A percentile compares a stretch with the other conserved stretches of the same genome.
These are phyloP conservation scores for Rhagonycha lutea DNA, from an alignment of 2,888 invertebrate genomes.

Conservation along the genomic window DNA sequence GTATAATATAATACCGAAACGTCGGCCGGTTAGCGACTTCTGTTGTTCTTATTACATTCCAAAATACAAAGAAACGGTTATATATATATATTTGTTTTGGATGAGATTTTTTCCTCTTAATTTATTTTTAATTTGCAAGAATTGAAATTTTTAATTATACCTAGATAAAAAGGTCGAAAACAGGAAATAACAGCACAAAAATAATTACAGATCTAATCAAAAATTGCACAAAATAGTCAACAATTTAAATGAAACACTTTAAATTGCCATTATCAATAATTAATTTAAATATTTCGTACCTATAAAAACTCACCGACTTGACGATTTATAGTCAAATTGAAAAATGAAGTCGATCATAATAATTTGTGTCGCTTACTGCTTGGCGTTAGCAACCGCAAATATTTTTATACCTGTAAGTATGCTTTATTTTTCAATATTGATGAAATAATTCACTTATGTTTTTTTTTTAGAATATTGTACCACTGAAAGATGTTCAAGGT, in stretches of 20 bases:
- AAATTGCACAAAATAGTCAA: too few species aligned
- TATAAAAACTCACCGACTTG: not conserved
- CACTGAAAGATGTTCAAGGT: not conserved
- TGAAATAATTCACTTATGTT: not conserved
- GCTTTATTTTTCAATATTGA: not conserved
- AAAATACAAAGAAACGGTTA: too few species aligned
- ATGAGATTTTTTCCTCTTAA: too few species aligned
- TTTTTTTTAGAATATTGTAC: not conserved
- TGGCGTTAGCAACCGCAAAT: not conserved
- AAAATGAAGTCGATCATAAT: not conserved
- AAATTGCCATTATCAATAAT: not conserved
- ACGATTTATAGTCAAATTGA: not conserved
- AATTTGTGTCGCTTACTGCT: not conserved
- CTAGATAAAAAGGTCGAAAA: not conserved
- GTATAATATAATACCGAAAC: too few species aligned
- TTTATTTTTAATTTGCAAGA: too few species aligned
- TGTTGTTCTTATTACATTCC: too few species aligned
- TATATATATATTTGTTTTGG: too few species aligned
- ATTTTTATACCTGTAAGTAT: not conserved
- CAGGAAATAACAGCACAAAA: not conserved
- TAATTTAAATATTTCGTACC: not conserved
- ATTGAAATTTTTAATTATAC: too few species aligned
- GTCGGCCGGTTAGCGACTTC: too few species aligned
- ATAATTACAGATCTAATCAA: too few species aligned
- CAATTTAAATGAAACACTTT: too few species aligned